These are phyloP conservation scores for Mustela nigripes DNA, from an alignment of 2,113 vertebrate genomes.

Conservation along the genomic window DNA sequence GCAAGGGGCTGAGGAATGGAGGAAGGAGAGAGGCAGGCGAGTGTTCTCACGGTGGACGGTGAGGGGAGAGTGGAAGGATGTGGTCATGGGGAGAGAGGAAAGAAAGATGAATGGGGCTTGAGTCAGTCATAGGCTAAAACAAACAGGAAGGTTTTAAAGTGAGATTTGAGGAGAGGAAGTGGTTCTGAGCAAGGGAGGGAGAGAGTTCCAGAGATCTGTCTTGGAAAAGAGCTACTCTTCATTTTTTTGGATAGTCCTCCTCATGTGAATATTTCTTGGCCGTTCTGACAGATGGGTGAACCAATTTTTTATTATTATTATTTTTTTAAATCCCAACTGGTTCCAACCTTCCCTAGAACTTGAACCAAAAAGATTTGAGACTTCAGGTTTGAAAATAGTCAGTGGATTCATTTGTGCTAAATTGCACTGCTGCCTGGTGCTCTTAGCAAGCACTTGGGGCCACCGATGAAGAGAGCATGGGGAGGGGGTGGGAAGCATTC, in stretches of 20 bases:
- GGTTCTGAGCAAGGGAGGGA: slow-evolving; percentile 76
- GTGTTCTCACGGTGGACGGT: slow-evolving; percentile 57
- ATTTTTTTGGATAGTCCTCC: slow-evolving; percentile 73
- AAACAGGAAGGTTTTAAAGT: slow-evolving; percentile 86
- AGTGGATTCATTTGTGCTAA: slow-evolving; percentile 32
- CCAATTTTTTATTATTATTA: slow-evolving; percentile 40
- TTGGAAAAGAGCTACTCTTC: slow-evolving; percentile 75
- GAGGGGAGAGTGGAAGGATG: slow-evolving; percentile 80
- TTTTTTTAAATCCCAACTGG: slow-evolving; percentile 55
- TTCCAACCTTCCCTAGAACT: slow-evolving; percentile 72
- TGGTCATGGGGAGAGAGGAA: slow-evolving; percentile 81
- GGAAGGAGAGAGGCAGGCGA: not conserved
- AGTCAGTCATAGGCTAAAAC: slow-evolving; percentile 83
- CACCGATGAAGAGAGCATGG: not conserved
- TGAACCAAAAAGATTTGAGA: slow-evolving; percentile 68
- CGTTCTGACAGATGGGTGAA: slow-evolving; percentile 66
- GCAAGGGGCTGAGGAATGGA: slow-evolving; percentile 43
- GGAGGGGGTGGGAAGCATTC: not conserved
- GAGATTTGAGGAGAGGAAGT: slow-evolving; percentile 86
- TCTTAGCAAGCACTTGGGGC: not conserved
- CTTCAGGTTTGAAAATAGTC: slow-evolving; percentile 66
- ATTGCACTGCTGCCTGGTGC: not conserved
- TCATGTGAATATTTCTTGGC: slow-evolving; percentile 77
- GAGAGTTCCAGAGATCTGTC: slow-evolving; percentile 79
- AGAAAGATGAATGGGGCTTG: slow-evolving; percentile 84